Conservation (phyloP, 2,797 vertebrate species). For the Leptoclinus maculatus region DNA sequence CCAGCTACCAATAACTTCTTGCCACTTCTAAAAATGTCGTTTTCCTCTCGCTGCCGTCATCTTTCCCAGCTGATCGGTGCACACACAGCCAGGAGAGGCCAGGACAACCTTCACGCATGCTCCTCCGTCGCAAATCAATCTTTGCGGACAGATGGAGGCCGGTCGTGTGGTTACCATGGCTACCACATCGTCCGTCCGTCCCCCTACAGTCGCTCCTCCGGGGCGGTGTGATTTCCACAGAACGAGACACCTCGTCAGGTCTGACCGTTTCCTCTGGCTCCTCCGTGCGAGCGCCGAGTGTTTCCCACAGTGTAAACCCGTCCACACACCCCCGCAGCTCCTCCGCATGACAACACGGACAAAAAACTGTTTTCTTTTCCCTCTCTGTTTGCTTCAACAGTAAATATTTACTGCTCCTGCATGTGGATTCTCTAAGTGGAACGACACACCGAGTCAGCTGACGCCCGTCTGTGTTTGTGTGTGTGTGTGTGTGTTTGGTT, state of each 20-base stretch:
- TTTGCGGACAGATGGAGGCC: conserved; percentile 37
- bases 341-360: conserved; percentile 34
- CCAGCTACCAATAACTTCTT: not conserved
- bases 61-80: not conserved
- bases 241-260: conserved; percentile 14
- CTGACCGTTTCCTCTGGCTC: conserved; percentile 17
- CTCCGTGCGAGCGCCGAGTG: conserved; percentile 13
- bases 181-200: conserved; percentile 10
- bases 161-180: conserved; percentile 29
- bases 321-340: conserved; percentile 23
- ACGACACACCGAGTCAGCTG: conserved; percentile 9
- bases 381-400: conserved; percentile 49
- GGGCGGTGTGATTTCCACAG: not conserved
- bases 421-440: conserved; percentile 28
- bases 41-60: not conserved
- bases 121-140: conserved; percentile 36
- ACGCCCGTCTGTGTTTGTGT: conserved; percentile 21
- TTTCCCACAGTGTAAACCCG: conserved; percentile 40
- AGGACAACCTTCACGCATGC: conserved; percentile 15
- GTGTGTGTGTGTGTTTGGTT: not conserved
- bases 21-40: not conserved
- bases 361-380: conserved; percentile 16
- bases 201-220: not conserved
- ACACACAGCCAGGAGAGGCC: not conserved
- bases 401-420: conserved; percentile 74